Percentiles rank a stretch among this genome's conserved stretches.
Evolutionary conservation across 1,140 invertebrate genomes (phyloP).

Genomic region (Hermetia illucens): DNA sequence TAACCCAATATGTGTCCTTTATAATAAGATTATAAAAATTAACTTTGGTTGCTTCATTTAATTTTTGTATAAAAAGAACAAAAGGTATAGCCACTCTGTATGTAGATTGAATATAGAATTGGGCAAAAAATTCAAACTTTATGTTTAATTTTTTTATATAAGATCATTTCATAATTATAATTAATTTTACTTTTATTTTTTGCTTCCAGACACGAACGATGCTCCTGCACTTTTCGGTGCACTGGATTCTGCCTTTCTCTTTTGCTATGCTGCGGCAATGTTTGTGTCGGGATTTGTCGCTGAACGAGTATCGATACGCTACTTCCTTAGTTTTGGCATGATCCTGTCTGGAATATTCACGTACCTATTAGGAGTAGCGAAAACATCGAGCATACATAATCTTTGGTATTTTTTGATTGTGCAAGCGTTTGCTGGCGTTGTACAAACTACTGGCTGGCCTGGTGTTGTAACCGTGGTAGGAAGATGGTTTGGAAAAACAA

Average conservation of each 20-base stretch:
- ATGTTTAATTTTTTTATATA: too few relatives aligned
- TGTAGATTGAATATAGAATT: too few relatives aligned
- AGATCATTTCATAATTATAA: conserved; percentile 4
- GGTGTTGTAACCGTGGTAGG: conserved; percentile 86
- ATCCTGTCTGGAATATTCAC: conserved; percentile 74
- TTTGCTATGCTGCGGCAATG: conserved; percentile 88
- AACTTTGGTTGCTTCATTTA: too few relatives aligned
- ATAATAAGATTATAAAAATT: too few relatives aligned
- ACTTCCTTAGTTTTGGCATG: conserved; percentile 85
- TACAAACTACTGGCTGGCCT: conserved; percentile 77
- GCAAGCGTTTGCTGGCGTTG: conserved; percentile 64
- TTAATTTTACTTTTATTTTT: conserved; percentile 2
- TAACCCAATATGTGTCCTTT: too few relatives aligned
- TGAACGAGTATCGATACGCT: conserved; percentile 79
- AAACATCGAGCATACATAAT: conserved; percentile 66
- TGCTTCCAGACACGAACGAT: conserved; percentile 55
- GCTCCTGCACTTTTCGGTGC: conserved; percentile 69
- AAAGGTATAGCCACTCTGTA: too few relatives aligned
- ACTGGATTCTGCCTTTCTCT: conserved; percentile 84
- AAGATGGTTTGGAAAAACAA: conserved; percentile 91
- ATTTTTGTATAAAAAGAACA: too few relatives aligned
- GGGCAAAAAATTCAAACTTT: too few relatives aligned
- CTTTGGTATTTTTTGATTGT: conserved; percentile 75
- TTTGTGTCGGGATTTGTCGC: conserved; percentile 82
- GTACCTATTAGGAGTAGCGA: conserved; percentile 81